Conservation (phyloP, 2,797 vertebrate species). For the Coreius guichenoti region DNA sequence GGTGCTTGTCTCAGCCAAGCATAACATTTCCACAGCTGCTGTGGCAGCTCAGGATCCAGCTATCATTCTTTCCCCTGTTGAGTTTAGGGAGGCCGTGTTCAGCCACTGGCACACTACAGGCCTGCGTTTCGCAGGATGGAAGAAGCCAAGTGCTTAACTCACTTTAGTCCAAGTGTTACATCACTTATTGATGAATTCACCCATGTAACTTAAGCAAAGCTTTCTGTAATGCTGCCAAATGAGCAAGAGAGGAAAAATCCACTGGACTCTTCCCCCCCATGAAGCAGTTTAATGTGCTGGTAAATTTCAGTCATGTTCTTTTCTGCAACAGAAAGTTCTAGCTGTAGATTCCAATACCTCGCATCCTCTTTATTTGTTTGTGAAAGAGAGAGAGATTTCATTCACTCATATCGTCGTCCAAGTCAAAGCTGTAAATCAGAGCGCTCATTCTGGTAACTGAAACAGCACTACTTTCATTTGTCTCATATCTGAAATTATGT, state of each 20-base stretch:
- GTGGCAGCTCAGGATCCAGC: conserved; percentile 52
- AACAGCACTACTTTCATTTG: no score
- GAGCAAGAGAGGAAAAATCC: conserved; percentile 27
- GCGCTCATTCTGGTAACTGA: no score
- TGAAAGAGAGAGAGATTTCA: background rate
- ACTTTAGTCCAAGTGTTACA: conserved; percentile 47
- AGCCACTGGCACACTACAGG: conserved; percentile 23
- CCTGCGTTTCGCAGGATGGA: conserved; percentile 5
- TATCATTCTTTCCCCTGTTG: conserved; percentile 53
- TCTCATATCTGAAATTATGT: no score
- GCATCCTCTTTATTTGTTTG: background rate
- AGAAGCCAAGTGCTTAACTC: conserved; percentile 4
- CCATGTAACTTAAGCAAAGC: conserved; percentile 23
- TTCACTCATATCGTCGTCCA: background rate
- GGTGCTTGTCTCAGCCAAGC: conserved; percentile 59
- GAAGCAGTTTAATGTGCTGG: conserved; percentile 5
- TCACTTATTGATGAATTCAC: conserved; percentile 42
- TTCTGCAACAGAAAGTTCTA: background rate
- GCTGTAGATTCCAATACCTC: background rate
- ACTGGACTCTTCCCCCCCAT: background rate
- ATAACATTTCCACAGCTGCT: conserved; percentile 68
- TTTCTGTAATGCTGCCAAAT: conserved; percentile 24
- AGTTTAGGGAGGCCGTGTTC: background rate
- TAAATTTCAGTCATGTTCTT: conserved; percentile 2
- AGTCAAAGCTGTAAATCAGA: background rate